A percentile compares a stretch with the other conserved stretches of the same genome.
These are phyloP conservation scores for Hystrix cristata DNA, from an alignment of 2,113 vertebrate species.

Conservation along the genomic window DNA sequence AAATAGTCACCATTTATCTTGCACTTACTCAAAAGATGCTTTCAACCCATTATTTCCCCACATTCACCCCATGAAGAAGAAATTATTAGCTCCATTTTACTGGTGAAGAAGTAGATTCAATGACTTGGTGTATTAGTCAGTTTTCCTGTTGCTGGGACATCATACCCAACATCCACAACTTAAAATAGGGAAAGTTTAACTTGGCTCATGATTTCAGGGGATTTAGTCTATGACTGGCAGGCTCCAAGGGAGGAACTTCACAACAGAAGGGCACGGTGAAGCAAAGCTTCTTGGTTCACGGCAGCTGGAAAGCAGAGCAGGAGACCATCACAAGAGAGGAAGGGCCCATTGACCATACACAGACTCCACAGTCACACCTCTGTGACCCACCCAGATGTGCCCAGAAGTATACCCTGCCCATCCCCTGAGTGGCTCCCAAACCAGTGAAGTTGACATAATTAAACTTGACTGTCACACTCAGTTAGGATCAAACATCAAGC, in stretches of 20 bases:
- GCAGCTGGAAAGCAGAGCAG: neutral
- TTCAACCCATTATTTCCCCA: neutral
- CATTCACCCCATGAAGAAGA: neutral
- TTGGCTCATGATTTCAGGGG: neutral
- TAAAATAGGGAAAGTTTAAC: neutral
- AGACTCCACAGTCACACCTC: neutral
- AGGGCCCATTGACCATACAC: neutral
- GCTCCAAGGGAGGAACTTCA: neutral
- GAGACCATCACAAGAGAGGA: neutral
- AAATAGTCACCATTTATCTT: neutral
- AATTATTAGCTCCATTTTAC: neutral
- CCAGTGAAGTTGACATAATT: neutral
- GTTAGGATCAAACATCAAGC: too few species aligned
- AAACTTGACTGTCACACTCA: neutral
- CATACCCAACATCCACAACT: neutral
- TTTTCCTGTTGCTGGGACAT: neutral
- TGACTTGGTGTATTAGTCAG: neutral
- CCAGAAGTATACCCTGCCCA: neutral
- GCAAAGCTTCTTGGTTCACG: neutral
- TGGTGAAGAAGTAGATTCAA: neutral
- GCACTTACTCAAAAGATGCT: neutral
- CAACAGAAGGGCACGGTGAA: neutral
- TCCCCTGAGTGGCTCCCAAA: neutral
- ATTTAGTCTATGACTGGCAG: neutral
- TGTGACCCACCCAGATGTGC: too few species aligned